Percentiles rank a stretch among this genome's conserved stretches.
Evolutionary conservation across 2,797 vertebrate genomes (phyloP).

Genomic region (Lindbergichthys nudifrons): DNA sequence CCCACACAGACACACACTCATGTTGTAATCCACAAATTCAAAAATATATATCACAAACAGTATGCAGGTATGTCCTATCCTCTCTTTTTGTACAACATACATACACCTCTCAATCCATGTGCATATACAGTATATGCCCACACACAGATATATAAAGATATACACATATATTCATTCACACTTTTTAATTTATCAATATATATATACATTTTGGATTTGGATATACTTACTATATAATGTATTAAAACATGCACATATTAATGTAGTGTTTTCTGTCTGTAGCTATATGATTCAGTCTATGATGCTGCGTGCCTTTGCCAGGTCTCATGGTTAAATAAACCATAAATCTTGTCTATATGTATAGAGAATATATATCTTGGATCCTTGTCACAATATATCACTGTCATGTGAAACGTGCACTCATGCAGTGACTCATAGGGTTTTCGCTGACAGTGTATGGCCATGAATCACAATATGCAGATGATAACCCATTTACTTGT

Average conservation of each 20-base stretch:
- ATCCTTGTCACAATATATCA: not conserved
- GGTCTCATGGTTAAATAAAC: no score
- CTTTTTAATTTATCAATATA: not conserved
- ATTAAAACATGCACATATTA: not conserved
- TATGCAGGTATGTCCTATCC: not conserved
- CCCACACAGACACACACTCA: not conserved
- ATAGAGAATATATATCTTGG: not conserved
- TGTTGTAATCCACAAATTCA: no score
- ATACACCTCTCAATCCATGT: not conserved
- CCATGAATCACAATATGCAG: slow-evolving; percentile 23
- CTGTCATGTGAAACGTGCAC: slow-evolving; percentile 5
- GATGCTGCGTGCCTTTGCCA: no score
- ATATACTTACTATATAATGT: not conserved
- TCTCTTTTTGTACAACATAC: not conserved
- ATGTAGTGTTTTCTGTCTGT: no score
- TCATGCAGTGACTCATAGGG: slow-evolving; percentile 3
- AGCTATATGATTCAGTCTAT: no score
- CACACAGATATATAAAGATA: not conserved
- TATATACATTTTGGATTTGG: no score
- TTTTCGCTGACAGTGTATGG: not conserved
- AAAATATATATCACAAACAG: not conserved
- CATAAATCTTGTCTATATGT: not conserved
- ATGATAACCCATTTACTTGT: slow-evolving; percentile 32
- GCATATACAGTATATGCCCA: not conserved
- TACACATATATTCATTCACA: not conserved